These are phyloP conservation scores for Paramuricea clavata DNA, from an alignment of 92 coral and sea anemone species.

Conservation along the genomic window DNA sequence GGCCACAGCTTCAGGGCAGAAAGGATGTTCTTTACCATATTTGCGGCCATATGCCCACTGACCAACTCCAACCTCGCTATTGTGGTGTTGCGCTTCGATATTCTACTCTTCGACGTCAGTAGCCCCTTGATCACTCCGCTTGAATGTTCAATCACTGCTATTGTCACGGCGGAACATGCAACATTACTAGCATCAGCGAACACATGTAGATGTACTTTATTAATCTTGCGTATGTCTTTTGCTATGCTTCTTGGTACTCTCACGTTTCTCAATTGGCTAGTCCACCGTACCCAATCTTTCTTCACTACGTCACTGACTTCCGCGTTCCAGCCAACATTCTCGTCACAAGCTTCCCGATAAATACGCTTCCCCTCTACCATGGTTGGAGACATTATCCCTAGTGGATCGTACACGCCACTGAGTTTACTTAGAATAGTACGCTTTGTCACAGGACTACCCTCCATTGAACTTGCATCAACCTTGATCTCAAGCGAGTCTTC, in stretches of 20 bases:
- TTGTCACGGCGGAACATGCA: slow-evolving; percentile 38
- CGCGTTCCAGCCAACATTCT: slow-evolving; percentile 35
- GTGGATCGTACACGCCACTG: slow-evolving; percentile 37
- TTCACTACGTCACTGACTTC: not conserved
- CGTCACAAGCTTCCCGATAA: slow-evolving; percentile 49
- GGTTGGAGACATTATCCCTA: slow-evolving; percentile 49
- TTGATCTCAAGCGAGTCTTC: slow-evolving; percentile 24
- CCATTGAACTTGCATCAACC: not conserved
- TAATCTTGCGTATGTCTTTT: slow-evolving; percentile 11
- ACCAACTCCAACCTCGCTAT: not conserved
- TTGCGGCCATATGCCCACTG: slow-evolving; percentile 2
- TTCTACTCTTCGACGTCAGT: slow-evolving; percentile 42
- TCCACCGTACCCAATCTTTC: slow-evolving; percentile 52
- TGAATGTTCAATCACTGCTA: slow-evolving; percentile 47
- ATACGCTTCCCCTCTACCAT: slow-evolving; percentile 44
- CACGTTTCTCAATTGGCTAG: slow-evolving; percentile 41
- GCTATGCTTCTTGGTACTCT: slow-evolving; percentile 50
- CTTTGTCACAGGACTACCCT: slow-evolving; percentile 37
- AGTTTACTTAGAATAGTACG: slow-evolving; percentile 35
- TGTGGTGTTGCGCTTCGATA: not conserved
- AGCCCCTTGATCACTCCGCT: slow-evolving; percentile 54
- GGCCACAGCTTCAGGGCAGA: too few species aligned
- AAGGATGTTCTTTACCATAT: not conserved
- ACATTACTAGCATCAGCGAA: slow-evolving; percentile 55
- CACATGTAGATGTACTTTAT: slow-evolving; percentile 39